Percentiles rank a stretch among this genome's conserved stretches.
phyloP scores from a whole-genome alignment of 2,797 vertebrate species.

The Tokudaia muenninki region DNA sequence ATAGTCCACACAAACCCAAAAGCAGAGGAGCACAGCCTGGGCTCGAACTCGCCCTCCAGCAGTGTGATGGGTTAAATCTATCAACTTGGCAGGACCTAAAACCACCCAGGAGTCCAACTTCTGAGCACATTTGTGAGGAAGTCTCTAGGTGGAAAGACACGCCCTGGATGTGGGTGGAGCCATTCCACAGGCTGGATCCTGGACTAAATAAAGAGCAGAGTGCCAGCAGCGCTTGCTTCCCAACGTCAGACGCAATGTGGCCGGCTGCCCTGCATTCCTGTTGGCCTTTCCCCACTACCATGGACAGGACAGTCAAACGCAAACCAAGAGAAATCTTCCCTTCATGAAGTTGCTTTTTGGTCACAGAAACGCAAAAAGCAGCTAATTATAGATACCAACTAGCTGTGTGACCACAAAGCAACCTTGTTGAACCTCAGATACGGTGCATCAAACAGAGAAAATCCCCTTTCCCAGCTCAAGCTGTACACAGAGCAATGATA shows the following conservation, averaged over 20 bases:
- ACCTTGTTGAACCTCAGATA: neutral
- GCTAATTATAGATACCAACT: neutral
- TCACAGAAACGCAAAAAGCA: neutral
- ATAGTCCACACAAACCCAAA: neutral
- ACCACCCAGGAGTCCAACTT: neutral
- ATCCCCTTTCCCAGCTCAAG: neutral
- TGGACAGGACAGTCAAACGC: neutral
- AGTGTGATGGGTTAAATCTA: neutral
- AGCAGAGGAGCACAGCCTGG: accelerated
- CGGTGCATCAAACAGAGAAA: neutral
- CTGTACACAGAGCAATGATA: neutral
- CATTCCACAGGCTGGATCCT: no score
- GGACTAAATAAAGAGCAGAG: no score
- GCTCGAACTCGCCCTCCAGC: neutral
- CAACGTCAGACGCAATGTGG: neutral
- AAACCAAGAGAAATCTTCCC: neutral
- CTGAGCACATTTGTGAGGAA: neutral
- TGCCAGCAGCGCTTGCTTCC: neutral
- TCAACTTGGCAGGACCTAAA: neutral
- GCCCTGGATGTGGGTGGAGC: neutral
- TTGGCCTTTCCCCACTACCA: neutral
- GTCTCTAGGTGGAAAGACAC: neutral
- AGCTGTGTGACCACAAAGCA: neutral
- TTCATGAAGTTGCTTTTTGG: neutral
- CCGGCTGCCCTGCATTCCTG: neutral